Percentiles rank a stretch among this genome's conserved stretches.
Evolutionary conservation across 2,888 invertebrate species (phyloP).

Genomic region (Aspidiotus destructor): DNA sequence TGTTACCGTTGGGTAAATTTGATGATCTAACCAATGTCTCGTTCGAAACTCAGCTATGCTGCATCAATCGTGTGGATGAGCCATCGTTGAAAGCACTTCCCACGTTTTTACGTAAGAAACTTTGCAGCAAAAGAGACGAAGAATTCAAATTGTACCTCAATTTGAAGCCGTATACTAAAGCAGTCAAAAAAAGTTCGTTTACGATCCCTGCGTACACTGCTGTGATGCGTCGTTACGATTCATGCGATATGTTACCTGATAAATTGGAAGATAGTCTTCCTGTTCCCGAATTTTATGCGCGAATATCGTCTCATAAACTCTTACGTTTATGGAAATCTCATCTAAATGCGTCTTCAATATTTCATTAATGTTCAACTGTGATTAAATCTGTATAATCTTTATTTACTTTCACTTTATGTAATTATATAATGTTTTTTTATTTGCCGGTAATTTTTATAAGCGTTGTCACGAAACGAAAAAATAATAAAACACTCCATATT

Average conservation of each 20-base stretch:
- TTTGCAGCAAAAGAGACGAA: constrained; percentile 32
- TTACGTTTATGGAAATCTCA: constrained; percentile 36
- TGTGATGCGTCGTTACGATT: constrained; percentile 9
- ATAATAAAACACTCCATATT: not conserved
- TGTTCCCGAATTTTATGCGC: constrained; percentile 35
- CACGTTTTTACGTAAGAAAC: constrained; percentile 39
- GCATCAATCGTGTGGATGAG: constrained; percentile 41
- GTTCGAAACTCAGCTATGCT: constrained; percentile 43
- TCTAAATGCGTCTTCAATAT: constrained; percentile 24
- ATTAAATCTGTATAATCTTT: constrained; percentile 8
- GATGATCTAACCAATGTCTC: constrained; percentile 29
- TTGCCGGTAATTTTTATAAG: not conserved
- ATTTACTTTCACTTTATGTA: not conserved
- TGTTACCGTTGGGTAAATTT: constrained; percentile 14
- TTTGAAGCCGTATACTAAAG: constrained; percentile 7
- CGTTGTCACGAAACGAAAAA: no score
- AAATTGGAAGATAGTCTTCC: constrained; percentile 22
- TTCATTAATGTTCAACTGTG: constrained; percentile 11
- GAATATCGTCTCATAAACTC: constrained; percentile 36
- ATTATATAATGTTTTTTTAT: not conserved
- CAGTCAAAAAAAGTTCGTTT: constrained; percentile 14
- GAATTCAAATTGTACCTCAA: constrained; percentile 7
- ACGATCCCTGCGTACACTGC: constrained; percentile 5
- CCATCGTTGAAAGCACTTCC: constrained; percentile 38
- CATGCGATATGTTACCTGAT: constrained; percentile 25